Evolutionary conservation across 53 echinoderm and acorn worm genomes (phyloP).

Genomic region (Holothuria scabra): DNA sequence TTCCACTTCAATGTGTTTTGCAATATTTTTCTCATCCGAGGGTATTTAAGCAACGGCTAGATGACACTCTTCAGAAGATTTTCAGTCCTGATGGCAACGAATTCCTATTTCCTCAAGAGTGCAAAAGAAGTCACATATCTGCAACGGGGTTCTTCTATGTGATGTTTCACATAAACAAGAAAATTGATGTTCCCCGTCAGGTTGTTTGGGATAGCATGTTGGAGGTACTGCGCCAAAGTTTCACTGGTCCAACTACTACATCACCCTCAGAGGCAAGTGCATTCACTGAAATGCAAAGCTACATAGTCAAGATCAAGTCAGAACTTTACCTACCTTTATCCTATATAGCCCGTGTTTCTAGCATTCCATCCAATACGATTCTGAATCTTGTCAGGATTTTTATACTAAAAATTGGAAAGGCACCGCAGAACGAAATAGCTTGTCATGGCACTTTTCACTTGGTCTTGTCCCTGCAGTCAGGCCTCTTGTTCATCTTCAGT

Average conservation of each 20-base stretch:
- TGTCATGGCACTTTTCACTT: background rate
- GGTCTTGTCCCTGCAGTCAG: background rate
- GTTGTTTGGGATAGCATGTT: background rate
- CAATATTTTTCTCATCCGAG: no score
- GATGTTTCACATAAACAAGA: background rate
- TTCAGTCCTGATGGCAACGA: no score
- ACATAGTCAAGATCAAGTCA: background rate
- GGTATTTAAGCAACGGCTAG: no score
- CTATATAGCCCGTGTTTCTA: background rate
- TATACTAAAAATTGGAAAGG: background rate
- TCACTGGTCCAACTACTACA: background rate
- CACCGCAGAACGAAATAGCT: background rate
- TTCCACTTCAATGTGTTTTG: no score
- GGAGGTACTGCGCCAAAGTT: background rate
- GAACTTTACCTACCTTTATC: background rate
- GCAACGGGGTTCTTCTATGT: constrained; percentile 1
- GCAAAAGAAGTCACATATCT: background rate
- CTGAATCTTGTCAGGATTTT: background rate
- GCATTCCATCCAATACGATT: constrained; percentile 2
- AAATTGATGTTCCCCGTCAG: background rate
- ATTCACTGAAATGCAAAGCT: background rate
- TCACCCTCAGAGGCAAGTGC: background rate
- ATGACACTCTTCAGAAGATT: no score
- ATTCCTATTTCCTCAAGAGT: background rate
- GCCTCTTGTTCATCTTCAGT: background rate